Base-by-base conservation (phyloP, 1,140 invertebrate genomes). In the Argopecten irradians region DNA sequence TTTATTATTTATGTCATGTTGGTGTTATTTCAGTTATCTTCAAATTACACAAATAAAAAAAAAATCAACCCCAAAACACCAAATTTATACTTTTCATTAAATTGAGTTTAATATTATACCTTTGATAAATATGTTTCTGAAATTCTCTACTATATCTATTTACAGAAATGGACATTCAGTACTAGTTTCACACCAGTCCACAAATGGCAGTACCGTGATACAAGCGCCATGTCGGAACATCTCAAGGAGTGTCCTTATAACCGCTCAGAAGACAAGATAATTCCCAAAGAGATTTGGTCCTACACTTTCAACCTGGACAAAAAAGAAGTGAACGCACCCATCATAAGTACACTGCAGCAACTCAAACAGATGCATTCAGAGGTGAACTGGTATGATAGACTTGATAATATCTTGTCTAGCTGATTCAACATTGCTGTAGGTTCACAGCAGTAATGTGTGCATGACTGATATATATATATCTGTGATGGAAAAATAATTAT, bases 91-190 rank as follows among this genome's bases (percentile, higher is more conserved):
- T 39, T 39, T 39, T 39, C 36, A 8, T 39, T 39, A 5, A 39
- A 39, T 39, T 39, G 5, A 8, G 5, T 39, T 39, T 39, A 39
- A 39, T 39, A 39, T 39, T 39, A 39, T 39, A 39, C 36, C 5
- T 5, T 13, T 8, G 13, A 8, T 39, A 39, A 8, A 8, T 39
- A 39, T 8, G 36, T 39, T 8, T 39, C 5, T 8, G 36, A 13
- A 39, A 39, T 39, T 39, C 36, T 39, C 5, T 39, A 39, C 22
- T 55, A 5, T 34, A 71, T 88, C 55, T 43, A 71, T 19, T 94
- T 94, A 85, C 89, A 96, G 96, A 93, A 93, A 83, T 96, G 96
- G 96, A 90, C 91, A 86, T 96, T 96, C 92, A 96, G 95, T 89
- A 94, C 95, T 9, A 90, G 94, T 85, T 96, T 96, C 87, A 94